Base-by-base conservation (phyloP, 1,140 invertebrate genomes). In the Tigriopus japonicus region DNA sequence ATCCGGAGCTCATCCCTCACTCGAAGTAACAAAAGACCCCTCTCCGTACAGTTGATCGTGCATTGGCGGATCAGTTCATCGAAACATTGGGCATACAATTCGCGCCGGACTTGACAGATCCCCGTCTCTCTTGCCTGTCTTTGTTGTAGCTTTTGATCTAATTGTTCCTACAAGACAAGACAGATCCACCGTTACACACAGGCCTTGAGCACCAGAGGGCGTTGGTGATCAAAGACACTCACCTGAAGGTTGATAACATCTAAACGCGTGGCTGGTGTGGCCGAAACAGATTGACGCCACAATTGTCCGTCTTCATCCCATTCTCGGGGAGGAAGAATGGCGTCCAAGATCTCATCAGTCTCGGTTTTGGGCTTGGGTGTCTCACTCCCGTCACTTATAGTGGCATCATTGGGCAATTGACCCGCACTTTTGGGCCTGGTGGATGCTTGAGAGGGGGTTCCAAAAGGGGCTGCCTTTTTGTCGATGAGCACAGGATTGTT, bases 1-100 rank as follows among this genome's bases (percentile, higher is more conserved):
- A 98, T 95, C 63, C 83, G 77, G 55, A 97, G 83, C 76, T 98
- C 94, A 72, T 98, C 92, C 21, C 94, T 76, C 0, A 98, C 85
- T 66, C 93, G 77, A 21, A 97, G 72, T 13, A 98, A 73, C 1
- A 98, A 72, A 7, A 98, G 74, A n/a, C 95, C 95, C 64, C 93
- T 78, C 75, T 98, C 94, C 0, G 87, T 86, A 71, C 95, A 98
- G 71, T 95, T 97, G 13, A 98, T 88, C 2, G 93, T 96, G 12
- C 96, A 59, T 45, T 58, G 40, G 2, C 61, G n/a, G 28, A 64
- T 56, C 23, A 41, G 67, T 69, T 77, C 80, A 86, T 90, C 90
- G 73, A 98, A 98, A 71, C 91, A 93, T 72, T 98, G 92, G 1
- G 87, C 87, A 69, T 96, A 98, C 0, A 98, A 79, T 70, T 95